Evolutionary conservation across 1,140 invertebrate genomes (phyloP).

Genomic region (Neodiprion lecontei): DNA sequence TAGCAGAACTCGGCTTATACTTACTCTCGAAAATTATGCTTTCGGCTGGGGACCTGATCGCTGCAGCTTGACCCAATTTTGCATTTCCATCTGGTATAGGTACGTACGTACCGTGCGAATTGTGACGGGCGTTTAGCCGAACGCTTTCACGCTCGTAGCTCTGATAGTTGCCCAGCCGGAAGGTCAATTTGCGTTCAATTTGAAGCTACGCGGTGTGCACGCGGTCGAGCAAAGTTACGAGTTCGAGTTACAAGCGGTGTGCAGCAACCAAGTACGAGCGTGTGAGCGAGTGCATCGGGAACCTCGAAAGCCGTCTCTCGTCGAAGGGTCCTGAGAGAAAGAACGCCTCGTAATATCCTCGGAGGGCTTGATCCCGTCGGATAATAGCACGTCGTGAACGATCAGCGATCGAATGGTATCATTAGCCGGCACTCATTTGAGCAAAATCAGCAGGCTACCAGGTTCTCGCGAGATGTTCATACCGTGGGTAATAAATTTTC

Average conservation of each 20-base stretch:
- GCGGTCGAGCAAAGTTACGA: not conserved
- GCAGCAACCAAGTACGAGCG: not conserved
- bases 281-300: not conserved
- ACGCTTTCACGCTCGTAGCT: not conserved
- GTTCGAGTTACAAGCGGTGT: not conserved
- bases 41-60: not conserved
- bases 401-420: conserved; percentile 1
- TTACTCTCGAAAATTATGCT: not conserved
- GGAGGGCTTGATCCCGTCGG: not conserved
- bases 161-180: not conserved
- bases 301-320: no score
- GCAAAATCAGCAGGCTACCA: not conserved
- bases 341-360: not conserved
- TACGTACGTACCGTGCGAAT: not conserved
- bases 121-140: not conserved
- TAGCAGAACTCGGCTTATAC: no score
- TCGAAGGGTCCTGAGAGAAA: not conserved
- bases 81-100: not conserved
- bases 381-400: not conserved
- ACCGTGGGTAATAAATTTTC: not conserved
- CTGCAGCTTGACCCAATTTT: not conserved
- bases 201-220: not conserved
- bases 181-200: not conserved
- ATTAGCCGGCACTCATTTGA: not conserved
- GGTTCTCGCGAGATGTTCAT: not conserved